Evolutionary conservation across 1,140 invertebrate species (phyloP).

Genomic region (Leptinotarsa defecta): DNA sequence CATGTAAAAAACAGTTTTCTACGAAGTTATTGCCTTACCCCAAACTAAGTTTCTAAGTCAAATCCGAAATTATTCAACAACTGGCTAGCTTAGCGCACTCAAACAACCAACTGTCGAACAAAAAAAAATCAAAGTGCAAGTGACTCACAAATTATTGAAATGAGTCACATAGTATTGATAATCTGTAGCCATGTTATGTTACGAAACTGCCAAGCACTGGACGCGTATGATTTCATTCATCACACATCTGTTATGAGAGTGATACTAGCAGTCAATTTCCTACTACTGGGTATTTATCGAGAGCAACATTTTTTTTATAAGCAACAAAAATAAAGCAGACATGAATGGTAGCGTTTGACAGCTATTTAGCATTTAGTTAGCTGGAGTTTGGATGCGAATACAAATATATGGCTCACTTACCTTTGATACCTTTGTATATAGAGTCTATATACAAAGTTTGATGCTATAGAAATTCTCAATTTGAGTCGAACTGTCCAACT

Average conservation of each 20-base stretch:
- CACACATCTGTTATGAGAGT: slow-evolving; percentile 36
- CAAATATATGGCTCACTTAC: slow-evolving; percentile 26
- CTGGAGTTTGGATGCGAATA: background rate
- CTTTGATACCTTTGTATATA: slow-evolving; percentile 5
- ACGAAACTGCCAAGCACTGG: slow-evolving; percentile 17
- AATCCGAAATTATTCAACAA: too few species aligned
- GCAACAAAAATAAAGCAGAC: slow-evolving; percentile 50
- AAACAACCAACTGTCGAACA: background rate
- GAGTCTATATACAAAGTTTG: too few species aligned
- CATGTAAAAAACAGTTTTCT: too few species aligned
- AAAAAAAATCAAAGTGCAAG: slow-evolving; percentile 26
- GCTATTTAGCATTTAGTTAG: slow-evolving; percentile 21
- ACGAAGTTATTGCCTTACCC: too few species aligned
- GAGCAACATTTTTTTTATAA: slow-evolving; percentile 42
- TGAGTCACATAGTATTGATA: slow-evolving; percentile 54
- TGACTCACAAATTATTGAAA: slow-evolving; percentile 52
- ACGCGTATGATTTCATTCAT: slow-evolving; percentile 28
- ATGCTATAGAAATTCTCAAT: slow-evolving; percentile 25
- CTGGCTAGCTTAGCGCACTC: background rate
- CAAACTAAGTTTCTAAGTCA: too few species aligned
- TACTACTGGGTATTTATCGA: slow-evolving; percentile 45
- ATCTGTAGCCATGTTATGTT: slow-evolving; percentile 44
- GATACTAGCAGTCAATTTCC: slow-evolving; percentile 40
- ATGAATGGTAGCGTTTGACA: slow-evolving; percentile 39
- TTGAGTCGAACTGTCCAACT: slow-evolving; percentile 15